phyloP scores from a whole-genome alignment of 2,113 vertebrate genomes.

The cattle (Bos taurus) region DNA sequence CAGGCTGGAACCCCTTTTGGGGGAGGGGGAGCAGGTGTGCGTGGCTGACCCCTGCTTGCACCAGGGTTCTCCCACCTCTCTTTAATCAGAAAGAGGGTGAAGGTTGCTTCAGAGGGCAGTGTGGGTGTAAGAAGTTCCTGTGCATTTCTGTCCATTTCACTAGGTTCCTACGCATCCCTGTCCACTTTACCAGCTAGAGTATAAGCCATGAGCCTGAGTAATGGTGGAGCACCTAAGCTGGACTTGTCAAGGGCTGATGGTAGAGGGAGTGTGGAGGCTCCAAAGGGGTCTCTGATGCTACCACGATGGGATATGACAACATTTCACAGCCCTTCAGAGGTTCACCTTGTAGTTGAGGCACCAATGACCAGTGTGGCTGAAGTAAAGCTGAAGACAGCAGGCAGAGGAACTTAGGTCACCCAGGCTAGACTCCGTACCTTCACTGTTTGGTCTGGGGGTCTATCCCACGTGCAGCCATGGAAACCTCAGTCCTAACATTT shows the following conservation, averaged over 20 bases:
- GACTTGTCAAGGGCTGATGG: background rate
- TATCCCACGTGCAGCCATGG: fast-evolving
- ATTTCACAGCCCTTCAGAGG: background rate
- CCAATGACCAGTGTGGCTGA: background rate
- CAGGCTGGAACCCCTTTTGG: background rate
- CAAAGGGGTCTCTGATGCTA: background rate
- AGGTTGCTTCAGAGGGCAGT: background rate
- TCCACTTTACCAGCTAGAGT: background rate
- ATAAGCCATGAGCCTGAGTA: background rate
- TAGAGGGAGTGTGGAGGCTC: background rate
- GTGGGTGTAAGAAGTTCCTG: too few species aligned
- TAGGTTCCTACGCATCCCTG: background rate
- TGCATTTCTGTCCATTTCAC: background rate
- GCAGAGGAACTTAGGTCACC: background rate
- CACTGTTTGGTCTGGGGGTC: background rate
- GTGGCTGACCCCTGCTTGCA: background rate
- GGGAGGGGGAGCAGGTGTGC: background rate
- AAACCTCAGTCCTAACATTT: background rate
- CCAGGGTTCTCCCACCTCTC: too few species aligned
- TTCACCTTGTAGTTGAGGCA: background rate
- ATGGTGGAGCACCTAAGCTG: too few species aligned
- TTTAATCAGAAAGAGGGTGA: background rate
- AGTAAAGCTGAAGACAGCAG: background rate
- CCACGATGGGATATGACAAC: background rate
- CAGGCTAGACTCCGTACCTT: background rate